phyloP scores from a whole-genome alignment of 2,113 vertebrate species.

The Cyanoderma ruficeps region DNA sequence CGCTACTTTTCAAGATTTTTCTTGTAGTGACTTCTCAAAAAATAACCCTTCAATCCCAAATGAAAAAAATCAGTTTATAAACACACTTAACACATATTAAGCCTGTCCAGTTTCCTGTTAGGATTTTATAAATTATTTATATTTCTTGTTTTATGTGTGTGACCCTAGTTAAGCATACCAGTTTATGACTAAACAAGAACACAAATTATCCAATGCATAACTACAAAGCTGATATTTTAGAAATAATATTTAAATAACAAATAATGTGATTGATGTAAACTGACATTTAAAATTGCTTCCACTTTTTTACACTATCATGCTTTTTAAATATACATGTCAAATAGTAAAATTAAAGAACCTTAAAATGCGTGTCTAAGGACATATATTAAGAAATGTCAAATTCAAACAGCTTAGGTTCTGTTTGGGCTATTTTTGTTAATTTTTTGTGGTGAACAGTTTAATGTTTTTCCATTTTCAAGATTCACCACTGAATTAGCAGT shows the following conservation, averaged over 20 bases:
- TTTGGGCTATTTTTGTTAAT: not conserved
- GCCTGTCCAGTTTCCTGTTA: not conserved
- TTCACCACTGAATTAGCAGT: not conserved
- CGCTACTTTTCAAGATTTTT: not conserved
- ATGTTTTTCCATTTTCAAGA: not conserved
- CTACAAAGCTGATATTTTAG: not conserved
- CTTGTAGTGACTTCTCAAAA: not conserved
- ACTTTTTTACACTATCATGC: not conserved
- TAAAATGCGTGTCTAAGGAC: not conserved
- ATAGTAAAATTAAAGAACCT: not conserved
- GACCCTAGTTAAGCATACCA: not conserved
- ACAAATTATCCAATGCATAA: not conserved
- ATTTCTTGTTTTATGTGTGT: not conserved
- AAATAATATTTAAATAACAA: not conserved
- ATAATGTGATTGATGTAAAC: not conserved
- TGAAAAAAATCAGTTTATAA: not conserved
- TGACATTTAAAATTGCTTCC: not conserved
- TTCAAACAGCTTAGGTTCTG: not conserved
- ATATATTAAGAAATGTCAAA: not conserved
- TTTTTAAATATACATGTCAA: not conserved
- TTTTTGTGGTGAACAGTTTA: not conserved
- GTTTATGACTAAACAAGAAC: not conserved
- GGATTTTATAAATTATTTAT: not conserved
- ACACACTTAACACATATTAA: not conserved
- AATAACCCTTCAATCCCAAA: not conserved